A percentile compares a stretch with the other conserved stretches of the same genome.
Evolutionary conservation across 2,888 invertebrate genomes (phyloP).

Genomic region (Scotopteryx bipunctaria): DNA sequence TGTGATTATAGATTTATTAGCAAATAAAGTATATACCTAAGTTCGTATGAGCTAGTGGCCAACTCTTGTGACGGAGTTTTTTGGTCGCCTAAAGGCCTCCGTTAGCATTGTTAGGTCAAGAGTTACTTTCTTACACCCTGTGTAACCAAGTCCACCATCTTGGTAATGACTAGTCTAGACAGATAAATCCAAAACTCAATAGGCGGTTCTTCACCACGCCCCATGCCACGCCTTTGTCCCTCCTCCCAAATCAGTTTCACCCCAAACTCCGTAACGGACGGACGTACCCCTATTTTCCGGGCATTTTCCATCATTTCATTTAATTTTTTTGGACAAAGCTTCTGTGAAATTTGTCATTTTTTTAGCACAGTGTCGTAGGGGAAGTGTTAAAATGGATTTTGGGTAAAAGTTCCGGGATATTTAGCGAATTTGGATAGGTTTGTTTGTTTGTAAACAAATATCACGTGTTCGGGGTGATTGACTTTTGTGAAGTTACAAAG

Average conservation of each 20-base stretch:
- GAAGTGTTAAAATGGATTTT: neutral
- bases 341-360: conserved; percentile 1
- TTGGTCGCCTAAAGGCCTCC: no score
- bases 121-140: neutral
- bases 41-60: no score
- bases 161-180: conserved; percentile 29
- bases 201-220: conserved; percentile 32
- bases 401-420: neutral
- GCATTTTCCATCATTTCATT: conserved; percentile 10
- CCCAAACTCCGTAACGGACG: conserved; percentile 12
- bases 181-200: conserved; percentile 15
- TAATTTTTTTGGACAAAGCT: conserved; percentile 3
- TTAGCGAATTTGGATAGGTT: conserved; percentile 26
- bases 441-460: conserved; percentile 49
- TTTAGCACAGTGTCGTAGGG: neutral
- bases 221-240: conserved; percentile 17
- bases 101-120: neutral
- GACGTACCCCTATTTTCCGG: conserved; percentile 19
- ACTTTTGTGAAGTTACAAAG: conserved; percentile 26
- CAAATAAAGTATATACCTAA: no score
- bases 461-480: conserved; percentile 42
- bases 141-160: conserved; percentile 25
- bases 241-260: conserved; percentile 26
- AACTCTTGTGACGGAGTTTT: no score
- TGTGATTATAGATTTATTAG: no score